Base-by-base conservation (phyloP, 2,113 vertebrate genomes). In the Colinus virginianus region DNA sequence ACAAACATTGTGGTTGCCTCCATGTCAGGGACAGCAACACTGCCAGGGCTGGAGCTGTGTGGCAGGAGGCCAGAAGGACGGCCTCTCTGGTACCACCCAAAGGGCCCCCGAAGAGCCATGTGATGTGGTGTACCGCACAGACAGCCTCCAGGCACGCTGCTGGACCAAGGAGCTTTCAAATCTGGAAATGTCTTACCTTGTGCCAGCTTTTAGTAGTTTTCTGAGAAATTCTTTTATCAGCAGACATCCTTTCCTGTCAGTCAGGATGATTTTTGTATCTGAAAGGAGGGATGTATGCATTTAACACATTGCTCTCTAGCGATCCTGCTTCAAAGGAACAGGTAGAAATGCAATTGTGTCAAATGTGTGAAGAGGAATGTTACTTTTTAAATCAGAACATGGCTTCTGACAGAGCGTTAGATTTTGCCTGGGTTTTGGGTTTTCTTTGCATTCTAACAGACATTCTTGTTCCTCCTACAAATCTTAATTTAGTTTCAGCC, bases 1-100 rank as follows among this genome's bases (percentile, higher is more conserved):
- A 78, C 89, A 26, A 89, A 89, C 80, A 56, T 78, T 64, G 87
- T 74, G 61, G 48, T 78, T 88, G 81, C 74, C 74, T 75, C 78
- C 46, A 28, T 0, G 0, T 46, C 43, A 36, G 78, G 84, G 53
- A 61, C 63, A 62, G 80, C 56, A 78, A 72, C 16, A 3, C 77
- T 77, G n/a, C 45, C 72, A 76, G 84, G 48, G 71, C 68, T 21
- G 45, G 40, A 64, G 51, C 59, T 82, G 79, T 46, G 12, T 68
- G 79, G 76, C 6, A 2, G 46, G 91, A 64, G 38, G 55, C 89
- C 61, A 61, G 46, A 56, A 78, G 71, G 84, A 38, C 26, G 40
- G 62, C 21, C 10, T 83, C 59, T 16, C 56, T 9, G 49, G 45
- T 90, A 25, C 17, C 72, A 58, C 48, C n/a, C 64, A 16, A 25